A percentile compares a stretch with the other conserved stretches of the same genome.
Evolutionary conservation across 2,888 invertebrate species (phyloP).

Genomic region (Dynastes tityus): DNA sequence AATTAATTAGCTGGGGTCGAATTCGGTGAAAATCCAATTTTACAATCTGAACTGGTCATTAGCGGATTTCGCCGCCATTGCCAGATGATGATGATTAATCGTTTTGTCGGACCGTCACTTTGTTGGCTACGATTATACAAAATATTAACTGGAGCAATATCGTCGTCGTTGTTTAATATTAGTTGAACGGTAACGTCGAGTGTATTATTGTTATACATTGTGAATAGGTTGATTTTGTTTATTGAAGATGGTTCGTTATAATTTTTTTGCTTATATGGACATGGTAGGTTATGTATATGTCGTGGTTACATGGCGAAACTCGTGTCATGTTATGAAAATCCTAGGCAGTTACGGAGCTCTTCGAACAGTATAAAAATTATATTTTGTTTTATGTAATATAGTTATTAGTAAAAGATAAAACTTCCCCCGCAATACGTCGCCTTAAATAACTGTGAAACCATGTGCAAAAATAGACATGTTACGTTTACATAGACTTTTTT

Average conservation of each 20-base stretch:
- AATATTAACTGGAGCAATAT: background rate
- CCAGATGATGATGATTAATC: constrained; percentile 28
- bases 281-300: no score
- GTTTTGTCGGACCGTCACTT: constrained; percentile 12
- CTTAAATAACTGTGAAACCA: no score
- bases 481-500: no score
- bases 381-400: no score
- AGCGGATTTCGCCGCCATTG: constrained; percentile 32
- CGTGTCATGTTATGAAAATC: no score
- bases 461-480: no score
- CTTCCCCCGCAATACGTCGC: no score
- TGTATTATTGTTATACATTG: background rate
- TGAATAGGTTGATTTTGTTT: constrained; percentile 10
- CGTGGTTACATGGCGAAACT: no score
- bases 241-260: background rate
- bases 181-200: constrained; percentile 2
- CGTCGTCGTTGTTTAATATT: constrained; percentile 14
- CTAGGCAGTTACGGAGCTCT: no score
- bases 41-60: constrained; percentile 33
- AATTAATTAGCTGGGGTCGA: constrained; percentile 36
- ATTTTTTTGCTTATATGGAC: background rate
- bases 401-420: no score
- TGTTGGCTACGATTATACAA: constrained; percentile 15
- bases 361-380: no score
- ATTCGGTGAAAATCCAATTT: constrained; percentile 32